A percentile compares a stretch with the other conserved stretches of the same genome.
Evolutionary conservation across 2,797 vertebrate genomes (phyloP).

Genomic region (Pipistrellus kuhlii): DNA sequence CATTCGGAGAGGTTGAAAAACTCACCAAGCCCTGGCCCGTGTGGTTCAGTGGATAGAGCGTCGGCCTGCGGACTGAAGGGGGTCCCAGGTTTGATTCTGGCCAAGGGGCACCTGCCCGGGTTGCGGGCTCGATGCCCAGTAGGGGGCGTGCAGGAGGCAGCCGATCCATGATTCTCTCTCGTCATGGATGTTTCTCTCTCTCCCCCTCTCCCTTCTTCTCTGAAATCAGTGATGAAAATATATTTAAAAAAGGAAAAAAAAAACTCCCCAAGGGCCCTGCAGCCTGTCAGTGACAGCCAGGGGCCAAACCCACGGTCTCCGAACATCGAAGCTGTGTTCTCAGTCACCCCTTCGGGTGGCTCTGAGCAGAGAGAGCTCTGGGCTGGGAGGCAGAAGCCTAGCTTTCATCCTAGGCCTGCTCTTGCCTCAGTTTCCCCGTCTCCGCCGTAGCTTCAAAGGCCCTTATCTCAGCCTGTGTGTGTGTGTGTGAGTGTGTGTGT

Average conservation of each 20-base stretch:
- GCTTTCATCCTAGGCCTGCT: not conserved
- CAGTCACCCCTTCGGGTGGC: not conserved
- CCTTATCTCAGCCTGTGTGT: not conserved
- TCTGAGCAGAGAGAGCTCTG: not conserved
- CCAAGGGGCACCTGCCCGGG: too few species aligned
- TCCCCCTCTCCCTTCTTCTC: too few species aligned
- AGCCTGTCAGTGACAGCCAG: not conserved
- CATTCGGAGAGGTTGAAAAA: not conserved
- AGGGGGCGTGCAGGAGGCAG: too few species aligned
- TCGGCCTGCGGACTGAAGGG: too few species aligned
- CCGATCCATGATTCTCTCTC: too few species aligned
- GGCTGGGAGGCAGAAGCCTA: not conserved
- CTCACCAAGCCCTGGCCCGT: not conserved
- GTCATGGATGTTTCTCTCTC: too few species aligned
- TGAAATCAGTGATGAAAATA: too few species aligned
- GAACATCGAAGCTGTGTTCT: not conserved
- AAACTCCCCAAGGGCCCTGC: not conserved
- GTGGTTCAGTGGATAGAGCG: too few species aligned
- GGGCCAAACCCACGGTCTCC: not conserved
- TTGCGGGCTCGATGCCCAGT: too few species aligned
- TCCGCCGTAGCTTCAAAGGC: not conserved
- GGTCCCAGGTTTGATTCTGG: too few species aligned
- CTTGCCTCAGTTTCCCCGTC: slow-evolving; percentile 21
- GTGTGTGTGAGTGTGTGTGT: not conserved
- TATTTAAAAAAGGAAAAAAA: too few species aligned